A percentile compares a stretch with the other conserved stretches of the same genome.
phyloP scores from a whole-genome alignment of 2,797 vertebrate genomes.

The Moxostoma hubbsi region DNA sequence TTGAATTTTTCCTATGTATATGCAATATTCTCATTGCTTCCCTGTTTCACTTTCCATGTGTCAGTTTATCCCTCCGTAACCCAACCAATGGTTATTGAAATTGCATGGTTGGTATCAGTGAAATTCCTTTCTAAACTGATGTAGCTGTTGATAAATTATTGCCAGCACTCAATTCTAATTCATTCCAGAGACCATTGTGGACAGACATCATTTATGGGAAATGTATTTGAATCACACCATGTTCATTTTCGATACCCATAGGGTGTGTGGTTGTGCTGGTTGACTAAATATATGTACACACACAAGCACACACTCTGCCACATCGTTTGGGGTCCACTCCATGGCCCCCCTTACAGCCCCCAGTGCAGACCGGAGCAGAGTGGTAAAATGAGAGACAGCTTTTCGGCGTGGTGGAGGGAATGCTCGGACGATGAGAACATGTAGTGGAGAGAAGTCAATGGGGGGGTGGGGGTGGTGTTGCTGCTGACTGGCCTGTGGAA shows the following conservation, averaged over 20 bases:
- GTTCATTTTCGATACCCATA: slow-evolving; percentile 50
- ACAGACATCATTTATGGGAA: slow-evolving; percentile 60
- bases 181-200: slow-evolving; percentile 58
- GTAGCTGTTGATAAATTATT: slow-evolving; percentile 56
- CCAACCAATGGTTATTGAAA: slow-evolving; percentile 55
- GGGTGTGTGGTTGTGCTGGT: slow-evolving; percentile 47
- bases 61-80: slow-evolving; percentile 39
- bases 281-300: background rate
- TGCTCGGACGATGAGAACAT: slow-evolving; percentile 66
- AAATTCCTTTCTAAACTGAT: slow-evolving; percentile 55
- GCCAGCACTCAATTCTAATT: slow-evolving; percentile 54
- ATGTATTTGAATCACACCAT: slow-evolving; percentile 49
- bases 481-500: slow-evolving; percentile 58
- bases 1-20: too few species aligned
- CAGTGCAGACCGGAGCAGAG: slow-evolving; percentile 45
- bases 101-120: slow-evolving; percentile 57
- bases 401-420: slow-evolving; percentile 60
- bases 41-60: slow-evolving; percentile 16
- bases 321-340: slow-evolving; percentile 62
- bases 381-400: slow-evolving; percentile 64
- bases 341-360: slow-evolving; percentile 53
- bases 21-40: background rate
- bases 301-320: slow-evolving; percentile 50
- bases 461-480: slow-evolving; percentile 20
- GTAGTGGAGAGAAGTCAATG: slow-evolving; percentile 56